Conservation (phyloP, 2,113 vertebrate genomes). For the Orthonyx spaldingii region DNA sequence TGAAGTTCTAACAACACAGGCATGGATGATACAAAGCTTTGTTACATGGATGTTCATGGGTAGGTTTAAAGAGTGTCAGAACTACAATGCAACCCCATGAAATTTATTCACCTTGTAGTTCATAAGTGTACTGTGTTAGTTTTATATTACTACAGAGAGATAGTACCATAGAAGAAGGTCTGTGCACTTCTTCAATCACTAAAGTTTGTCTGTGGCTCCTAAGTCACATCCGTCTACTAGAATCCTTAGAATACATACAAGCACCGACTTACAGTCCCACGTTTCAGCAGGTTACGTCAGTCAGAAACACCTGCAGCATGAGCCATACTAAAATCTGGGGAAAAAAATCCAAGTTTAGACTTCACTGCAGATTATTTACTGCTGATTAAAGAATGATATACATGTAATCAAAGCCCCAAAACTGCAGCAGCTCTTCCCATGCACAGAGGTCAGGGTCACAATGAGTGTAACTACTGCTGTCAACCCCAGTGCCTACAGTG, state of each 20-base stretch:
- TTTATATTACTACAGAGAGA: not conserved
- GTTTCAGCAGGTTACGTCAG: not conserved
- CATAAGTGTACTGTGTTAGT: not conserved
- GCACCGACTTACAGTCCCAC: too few species aligned
- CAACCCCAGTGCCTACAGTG: not conserved
- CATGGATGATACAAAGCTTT: not conserved
- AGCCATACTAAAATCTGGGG: not conserved
- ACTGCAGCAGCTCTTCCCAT: not conserved
- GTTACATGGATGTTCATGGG: not conserved
- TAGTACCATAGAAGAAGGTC: not conserved
- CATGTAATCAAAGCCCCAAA: not conserved
- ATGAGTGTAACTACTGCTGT: not conserved
- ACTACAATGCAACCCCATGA: not conserved
- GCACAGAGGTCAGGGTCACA: not conserved
- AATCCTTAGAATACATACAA: not conserved
- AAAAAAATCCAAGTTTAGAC: not conserved
- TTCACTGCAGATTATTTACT: not conserved
- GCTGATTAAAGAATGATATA: not conserved
- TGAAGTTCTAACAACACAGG: fast-evolving
- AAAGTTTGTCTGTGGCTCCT: not conserved
- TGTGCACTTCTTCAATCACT: not conserved
- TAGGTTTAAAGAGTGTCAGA: not conserved
- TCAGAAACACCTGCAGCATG: not conserved
- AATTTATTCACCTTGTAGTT: not conserved
- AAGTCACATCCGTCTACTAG: not conserved